Evolutionary conservation across 2,888 invertebrate genomes (phyloP).

Genomic region (Mellilla xanthometata): DNA sequence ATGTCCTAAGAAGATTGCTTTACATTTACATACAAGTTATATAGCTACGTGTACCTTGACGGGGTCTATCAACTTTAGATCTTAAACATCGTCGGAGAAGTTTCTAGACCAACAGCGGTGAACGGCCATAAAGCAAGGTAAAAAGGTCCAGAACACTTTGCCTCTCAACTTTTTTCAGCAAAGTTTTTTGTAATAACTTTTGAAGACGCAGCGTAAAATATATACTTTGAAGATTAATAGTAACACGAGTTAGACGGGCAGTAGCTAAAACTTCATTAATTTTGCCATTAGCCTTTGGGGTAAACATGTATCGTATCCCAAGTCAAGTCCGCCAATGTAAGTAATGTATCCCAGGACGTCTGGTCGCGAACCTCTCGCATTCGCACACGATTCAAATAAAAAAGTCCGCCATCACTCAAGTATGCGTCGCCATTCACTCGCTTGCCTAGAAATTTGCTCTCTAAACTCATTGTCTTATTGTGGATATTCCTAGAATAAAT

Average conservation of each 20-base stretch:
- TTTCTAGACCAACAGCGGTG: conserved; percentile 25
- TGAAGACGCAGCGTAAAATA: conserved; percentile 10
- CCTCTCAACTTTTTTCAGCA: conserved; percentile 10
- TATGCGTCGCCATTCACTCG: conserved; percentile 79
- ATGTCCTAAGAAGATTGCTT: conserved; percentile 28
- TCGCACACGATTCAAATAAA: conserved; percentile 82
- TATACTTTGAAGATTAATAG: conserved; percentile 22
- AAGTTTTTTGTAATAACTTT: conserved; percentile 24
- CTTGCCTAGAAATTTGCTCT: conserved; percentile 72
- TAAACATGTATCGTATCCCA: conserved; percentile 35
- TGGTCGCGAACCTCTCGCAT: conserved; percentile 64
- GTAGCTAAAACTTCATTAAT: conserved; percentile 27
- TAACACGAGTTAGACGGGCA: conserved; percentile 10
- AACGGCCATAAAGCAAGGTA: conserved; percentile 30
- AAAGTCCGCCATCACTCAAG: conserved; percentile 81
- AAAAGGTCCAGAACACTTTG: conserved; percentile 23
- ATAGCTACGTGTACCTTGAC: conserved; percentile 11
- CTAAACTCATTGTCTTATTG: conserved; percentile 44
- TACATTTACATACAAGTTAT: conserved; percentile 23
- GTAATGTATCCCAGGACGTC: conserved; percentile 49
- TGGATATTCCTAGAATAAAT: conserved; percentile 46
- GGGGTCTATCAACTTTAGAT: conserved; percentile 24
- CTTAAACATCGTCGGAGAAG: conserved; percentile 23
- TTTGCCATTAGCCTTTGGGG: conserved; percentile 28
- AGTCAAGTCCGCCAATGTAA: conserved; percentile 40